Percentiles rank a stretch among this genome's conserved stretches.
Evolutionary conservation across 2,113 vertebrate genomes (phyloP).

Genomic region (Muntiacus muntjak): DNA sequence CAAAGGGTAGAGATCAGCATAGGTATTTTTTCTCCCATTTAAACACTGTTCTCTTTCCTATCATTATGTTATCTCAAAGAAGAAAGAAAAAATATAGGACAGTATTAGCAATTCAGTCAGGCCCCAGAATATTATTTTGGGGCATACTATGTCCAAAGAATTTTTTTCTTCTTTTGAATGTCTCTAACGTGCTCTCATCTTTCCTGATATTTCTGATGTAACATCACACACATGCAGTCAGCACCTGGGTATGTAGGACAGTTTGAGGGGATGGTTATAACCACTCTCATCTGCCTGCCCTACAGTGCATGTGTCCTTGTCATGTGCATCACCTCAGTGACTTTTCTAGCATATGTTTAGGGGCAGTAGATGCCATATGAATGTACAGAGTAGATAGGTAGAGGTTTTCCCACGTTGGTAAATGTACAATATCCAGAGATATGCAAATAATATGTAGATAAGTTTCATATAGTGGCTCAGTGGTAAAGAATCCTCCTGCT

Average conservation of each 20-base stretch:
- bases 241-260: background rate
- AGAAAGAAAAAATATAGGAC: background rate
- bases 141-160: background rate
- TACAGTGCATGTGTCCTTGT: background rate
- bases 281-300: background rate
- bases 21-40: background rate
- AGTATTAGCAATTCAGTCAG: background rate
- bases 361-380: background rate
- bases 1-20: background rate
- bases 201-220: background rate
- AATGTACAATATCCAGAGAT: background rate
- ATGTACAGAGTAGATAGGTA: background rate
- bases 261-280: background rate
- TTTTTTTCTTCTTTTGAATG: background rate
- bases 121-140: background rate
- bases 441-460: background rate
- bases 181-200: background rate
- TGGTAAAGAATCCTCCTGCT: background rate
- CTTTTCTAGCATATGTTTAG: background rate
- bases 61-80: background rate
- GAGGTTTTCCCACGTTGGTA: background rate
- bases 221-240: background rate
- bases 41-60: background rate
- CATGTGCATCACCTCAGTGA: background rate
- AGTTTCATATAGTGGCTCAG: background rate